phyloP scores from a whole-genome alignment of 2,113 vertebrate genomes.

The Hypomesus transpacificus region DNA sequence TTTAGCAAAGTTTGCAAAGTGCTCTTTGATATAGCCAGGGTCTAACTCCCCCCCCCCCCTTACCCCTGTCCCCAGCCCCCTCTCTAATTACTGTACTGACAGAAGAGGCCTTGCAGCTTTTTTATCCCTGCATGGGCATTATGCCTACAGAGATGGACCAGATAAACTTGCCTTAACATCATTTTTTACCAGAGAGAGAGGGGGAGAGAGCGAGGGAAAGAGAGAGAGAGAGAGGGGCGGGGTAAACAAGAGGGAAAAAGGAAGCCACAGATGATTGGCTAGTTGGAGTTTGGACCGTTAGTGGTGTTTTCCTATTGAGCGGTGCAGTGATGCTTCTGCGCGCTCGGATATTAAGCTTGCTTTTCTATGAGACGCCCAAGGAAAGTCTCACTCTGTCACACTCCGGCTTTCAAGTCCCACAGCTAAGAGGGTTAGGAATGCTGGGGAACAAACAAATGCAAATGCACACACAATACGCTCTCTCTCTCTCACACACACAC shows the following conservation, averaged over 20 bases:
- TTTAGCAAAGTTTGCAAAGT: conserved; percentile 37
- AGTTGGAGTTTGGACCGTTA: conserved; percentile 34
- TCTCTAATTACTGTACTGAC: conserved; percentile 57
- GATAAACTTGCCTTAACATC: conserved; percentile 44
- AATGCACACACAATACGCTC: conserved; percentile 3
- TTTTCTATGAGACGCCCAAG: conserved; percentile 41
- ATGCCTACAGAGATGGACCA: conserved; percentile 40
- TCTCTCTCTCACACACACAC: conserved; percentile 9
- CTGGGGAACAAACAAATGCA: conserved; percentile 40
- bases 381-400: conserved; percentile 46
- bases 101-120: conserved; percentile 63
- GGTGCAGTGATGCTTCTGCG: conserved; percentile 41
- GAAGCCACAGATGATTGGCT: conserved; percentile 32
- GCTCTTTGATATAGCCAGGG: conserved; percentile 64
- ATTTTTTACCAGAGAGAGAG: conserved; percentile 25
- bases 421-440: conserved; percentile 45
- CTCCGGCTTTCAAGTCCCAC: conserved; percentile 36
- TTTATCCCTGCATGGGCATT: conserved; percentile 47
- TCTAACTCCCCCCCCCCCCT: conserved; percentile 57
- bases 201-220: conserved; percentile 53
- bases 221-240: conserved; percentile 24
- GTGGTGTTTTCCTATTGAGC: conserved; percentile 36
- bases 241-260: neutral
- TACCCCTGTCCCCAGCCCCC: neutral
- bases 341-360: conserved; percentile 43